Evolutionary conservation across 2,797 vertebrate species (phyloP), one percentile per base, ranked within the genome.

Genomic region (Lepilemur ruficaudatus): DNA sequence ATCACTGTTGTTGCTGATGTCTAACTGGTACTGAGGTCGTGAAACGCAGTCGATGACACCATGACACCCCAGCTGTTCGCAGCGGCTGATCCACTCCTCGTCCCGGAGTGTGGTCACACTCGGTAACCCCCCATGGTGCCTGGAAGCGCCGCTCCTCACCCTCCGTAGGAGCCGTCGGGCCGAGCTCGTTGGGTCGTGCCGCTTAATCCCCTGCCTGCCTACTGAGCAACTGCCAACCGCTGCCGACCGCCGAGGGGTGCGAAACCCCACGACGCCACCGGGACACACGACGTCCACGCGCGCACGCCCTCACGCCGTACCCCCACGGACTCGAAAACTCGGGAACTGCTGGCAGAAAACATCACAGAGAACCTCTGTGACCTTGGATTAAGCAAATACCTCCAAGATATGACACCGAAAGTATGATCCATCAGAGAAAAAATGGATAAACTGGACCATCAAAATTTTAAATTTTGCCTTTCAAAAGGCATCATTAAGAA

Each of bases 101-200:
- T 4, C 43, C 25, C 8, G 0, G n/a, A 0, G 2, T 5, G 48
- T 3, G 78, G 69, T 75, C 35, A 6, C 9, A 23, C 48, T 55
- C 9, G 35, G 1, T 2, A 5, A 28, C 7, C 3, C 28, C 41
- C 25, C 1, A 0, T 25, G 46, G n/a, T 23, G 12, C 38, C 72
- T 8, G 8, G 38, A 23, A 1, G 23, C 9, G 10, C 48, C 8
- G 3, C 2, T 2, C n/a, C 4, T 1, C 14, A 25, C 3, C 0
- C 15, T 20, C 52, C 38, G 35, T 14, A 6, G 1, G 25, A 22
- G n/a, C 15, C 12, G 0, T 18, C 57, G 0, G 1, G 2, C 20
- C 0, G 3, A 2, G 65, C 38, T 1, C 0, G 1, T 3, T 22
- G 15, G 15, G 23, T 0, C 10, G 0, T 2, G 14, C 2, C 1